These are phyloP conservation scores for Oxystoma pomonae DNA, from an alignment of 2,888 invertebrate species.

Conservation along the genomic window DNA sequence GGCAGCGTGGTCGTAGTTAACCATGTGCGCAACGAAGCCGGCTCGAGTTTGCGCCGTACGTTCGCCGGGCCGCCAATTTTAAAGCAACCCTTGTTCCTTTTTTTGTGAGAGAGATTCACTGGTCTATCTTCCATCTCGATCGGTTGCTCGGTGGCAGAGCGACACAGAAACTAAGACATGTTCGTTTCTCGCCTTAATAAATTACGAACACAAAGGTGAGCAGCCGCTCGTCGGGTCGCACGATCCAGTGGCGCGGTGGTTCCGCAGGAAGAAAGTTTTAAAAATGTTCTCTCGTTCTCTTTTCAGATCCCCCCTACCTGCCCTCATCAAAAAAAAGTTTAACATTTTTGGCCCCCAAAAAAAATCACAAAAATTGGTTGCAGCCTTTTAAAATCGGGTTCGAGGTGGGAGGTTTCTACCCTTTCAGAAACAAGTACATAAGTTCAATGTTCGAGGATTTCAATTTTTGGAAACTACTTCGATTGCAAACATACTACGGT, in stretches of 20 bases:
- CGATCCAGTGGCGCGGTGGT: background rate
- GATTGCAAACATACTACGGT: too few relatives aligned
- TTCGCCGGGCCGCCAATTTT: conserved; percentile 21
- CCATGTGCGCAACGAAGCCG: conserved; percentile 45
- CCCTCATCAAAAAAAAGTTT: too few relatives aligned
- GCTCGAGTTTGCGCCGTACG: conserved; percentile 24
- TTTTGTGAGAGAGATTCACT: background rate
- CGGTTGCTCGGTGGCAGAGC: background rate
- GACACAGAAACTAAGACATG: background rate
- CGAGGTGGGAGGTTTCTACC: too few relatives aligned
- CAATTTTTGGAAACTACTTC: too few relatives aligned
- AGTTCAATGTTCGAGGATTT: too few relatives aligned
- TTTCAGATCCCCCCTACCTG: too few relatives aligned
- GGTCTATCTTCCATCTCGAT: background rate
- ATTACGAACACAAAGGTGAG: background rate
- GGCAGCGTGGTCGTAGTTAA: conserved; percentile 36
- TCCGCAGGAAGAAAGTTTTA: too few relatives aligned
- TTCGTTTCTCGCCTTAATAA: background rate
- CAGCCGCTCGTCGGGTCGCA: background rate
- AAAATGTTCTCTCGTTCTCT: too few relatives aligned
- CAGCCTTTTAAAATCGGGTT: too few relatives aligned
- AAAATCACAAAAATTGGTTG: too few relatives aligned
- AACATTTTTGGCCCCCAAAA: too few relatives aligned
- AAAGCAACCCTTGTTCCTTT: conserved; percentile 5
- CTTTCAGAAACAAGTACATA: too few relatives aligned